Conservation (phyloP, 1,140 invertebrate genomes). For the Ganaspis sp. region DNA sequence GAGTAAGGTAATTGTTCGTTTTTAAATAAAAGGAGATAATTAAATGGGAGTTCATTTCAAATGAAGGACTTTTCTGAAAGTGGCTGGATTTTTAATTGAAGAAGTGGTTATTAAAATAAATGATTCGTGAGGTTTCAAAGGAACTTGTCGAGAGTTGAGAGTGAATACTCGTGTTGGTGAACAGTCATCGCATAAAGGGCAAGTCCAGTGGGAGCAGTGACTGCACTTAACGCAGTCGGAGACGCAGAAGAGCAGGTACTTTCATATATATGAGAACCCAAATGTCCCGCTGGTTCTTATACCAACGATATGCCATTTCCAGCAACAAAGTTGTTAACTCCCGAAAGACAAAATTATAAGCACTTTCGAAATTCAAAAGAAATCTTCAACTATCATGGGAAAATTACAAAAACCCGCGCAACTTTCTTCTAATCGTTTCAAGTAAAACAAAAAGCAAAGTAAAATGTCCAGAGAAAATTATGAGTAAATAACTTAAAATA, state of each 20-base stretch:
- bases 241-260: constrained; percentile 15
- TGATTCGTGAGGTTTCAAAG: constrained; percentile 6
- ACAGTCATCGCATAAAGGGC: constrained; percentile 2
- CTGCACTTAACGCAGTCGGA: constrained; percentile 8
- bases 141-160: not conserved
- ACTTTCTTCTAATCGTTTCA: not conserved
- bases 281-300: constrained; percentile 15
- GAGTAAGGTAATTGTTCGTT: no score
- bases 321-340: constrained; percentile 7
- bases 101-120: constrained; percentile 4
- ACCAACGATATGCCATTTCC: constrained; percentile 24
- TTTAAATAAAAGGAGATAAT: no score
- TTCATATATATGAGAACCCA: not conserved
- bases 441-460: not conserved
- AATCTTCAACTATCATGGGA: not conserved
- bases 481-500: no score
- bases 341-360: not conserved
- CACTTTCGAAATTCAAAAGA: constrained; percentile 1
- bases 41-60: not conserved
- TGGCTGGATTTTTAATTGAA: not conserved
- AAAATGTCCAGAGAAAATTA: no score
- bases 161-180: not conserved
- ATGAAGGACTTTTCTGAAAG: not conserved
- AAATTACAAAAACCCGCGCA: not conserved
- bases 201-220: constrained; percentile 7